These are phyloP conservation scores for Xestia xanthographa DNA, from an alignment of 2,888 invertebrate genomes.

Conservation along the genomic window DNA sequence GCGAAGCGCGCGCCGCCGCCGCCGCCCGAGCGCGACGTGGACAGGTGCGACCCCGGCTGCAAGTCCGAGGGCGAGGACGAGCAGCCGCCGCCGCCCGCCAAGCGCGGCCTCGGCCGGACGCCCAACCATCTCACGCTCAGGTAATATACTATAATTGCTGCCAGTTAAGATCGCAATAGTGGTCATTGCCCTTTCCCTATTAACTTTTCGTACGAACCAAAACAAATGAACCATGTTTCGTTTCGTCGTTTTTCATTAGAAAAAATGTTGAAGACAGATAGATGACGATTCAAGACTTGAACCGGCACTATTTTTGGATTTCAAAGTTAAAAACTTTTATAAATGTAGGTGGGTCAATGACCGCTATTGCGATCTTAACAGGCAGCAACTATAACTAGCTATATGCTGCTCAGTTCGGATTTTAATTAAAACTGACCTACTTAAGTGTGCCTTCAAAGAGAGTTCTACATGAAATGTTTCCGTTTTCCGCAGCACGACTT, in stretches of 20 bases:
- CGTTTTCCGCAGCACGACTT: conserved; percentile 94
- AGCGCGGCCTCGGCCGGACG: conserved; percentile 95
- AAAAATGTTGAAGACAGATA: no score
- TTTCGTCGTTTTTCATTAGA: no score
- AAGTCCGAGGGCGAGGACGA: conserved; percentile 97
- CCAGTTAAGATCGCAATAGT: no score
- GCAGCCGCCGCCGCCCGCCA: conserved; percentile 92
- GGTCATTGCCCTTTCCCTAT: no score
- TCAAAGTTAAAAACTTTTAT: no score
- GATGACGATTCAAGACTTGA: no score
- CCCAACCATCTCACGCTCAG: conserved; percentile 98
- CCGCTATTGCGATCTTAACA: no score
- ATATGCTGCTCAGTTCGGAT: background rate
- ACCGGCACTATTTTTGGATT: no score
- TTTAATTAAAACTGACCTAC: background rate
- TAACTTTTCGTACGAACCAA: no score
- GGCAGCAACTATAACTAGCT: background rate
- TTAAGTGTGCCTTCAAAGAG: background rate
- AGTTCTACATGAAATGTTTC: conserved; percentile 19
- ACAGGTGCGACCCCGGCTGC: conserved; percentile 92
- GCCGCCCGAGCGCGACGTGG: conserved; percentile 81
- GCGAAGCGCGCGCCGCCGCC: conserved; percentile 80
- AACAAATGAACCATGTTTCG: no score
- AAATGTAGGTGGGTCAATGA: no score
- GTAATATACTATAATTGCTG: conserved; percentile 66